Evolutionary conservation across 2,888 invertebrate species (phyloP).

Genomic region (Drosophila lutescens): DNA sequence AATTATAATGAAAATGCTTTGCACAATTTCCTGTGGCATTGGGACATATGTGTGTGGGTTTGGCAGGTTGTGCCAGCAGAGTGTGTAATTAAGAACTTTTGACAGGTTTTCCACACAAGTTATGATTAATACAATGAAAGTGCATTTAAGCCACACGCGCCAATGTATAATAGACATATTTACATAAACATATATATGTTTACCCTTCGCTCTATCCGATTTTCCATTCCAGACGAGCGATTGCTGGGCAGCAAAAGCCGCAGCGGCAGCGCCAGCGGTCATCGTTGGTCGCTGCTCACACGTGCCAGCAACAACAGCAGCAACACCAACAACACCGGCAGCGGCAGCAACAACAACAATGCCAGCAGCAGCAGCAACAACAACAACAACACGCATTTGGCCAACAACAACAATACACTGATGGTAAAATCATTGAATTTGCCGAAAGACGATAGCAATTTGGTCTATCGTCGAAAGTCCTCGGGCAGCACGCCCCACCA

Average conservation of each 20-base stretch:
- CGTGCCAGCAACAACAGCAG: conserved; percentile 48
- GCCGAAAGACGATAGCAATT: conserved; percentile 82
- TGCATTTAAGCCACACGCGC: conserved; percentile 16
- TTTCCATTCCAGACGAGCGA: conserved; percentile 64
- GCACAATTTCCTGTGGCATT: not conserved
- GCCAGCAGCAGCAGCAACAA: conserved; percentile 55
- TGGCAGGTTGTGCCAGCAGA: conserved; percentile 23
- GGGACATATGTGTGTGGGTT: conserved; percentile 7
- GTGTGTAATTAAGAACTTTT: conserved; percentile 53
- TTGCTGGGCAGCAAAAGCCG: conserved; percentile 68
- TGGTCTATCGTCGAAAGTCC: conserved; percentile 83
- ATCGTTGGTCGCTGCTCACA: conserved; percentile 81
- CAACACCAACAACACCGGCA: conserved; percentile 23
- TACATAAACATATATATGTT: not conserved
- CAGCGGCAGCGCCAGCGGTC: conserved; percentile 71
- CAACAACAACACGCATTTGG: conserved; percentile 65
- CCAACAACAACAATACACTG: conserved; percentile 77
- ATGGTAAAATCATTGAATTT: conserved; percentile 81
- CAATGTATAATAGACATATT: not conserved
- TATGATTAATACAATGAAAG: conserved; percentile 39
- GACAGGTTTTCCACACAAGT: conserved; percentile 45
- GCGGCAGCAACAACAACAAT: conserved; percentile 16
- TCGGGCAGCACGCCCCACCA: conserved; percentile 82
- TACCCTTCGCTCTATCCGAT: conserved; percentile 1
- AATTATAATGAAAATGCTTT: conserved; percentile 3